These are phyloP conservation scores for Hepsetus odoe DNA, from an alignment of 2,113 vertebrate genomes.

Conservation along the genomic window DNA sequence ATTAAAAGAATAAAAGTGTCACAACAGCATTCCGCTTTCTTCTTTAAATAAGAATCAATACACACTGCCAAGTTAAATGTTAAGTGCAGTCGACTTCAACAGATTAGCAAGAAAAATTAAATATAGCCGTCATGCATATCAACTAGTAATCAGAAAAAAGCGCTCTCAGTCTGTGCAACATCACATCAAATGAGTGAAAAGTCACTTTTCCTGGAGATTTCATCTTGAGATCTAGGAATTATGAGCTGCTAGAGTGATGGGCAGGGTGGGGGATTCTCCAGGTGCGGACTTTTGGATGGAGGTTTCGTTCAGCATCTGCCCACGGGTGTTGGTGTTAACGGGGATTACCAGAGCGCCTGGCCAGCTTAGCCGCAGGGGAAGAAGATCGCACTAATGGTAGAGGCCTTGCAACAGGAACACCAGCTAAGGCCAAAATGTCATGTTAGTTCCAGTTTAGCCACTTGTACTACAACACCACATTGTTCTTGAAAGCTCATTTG, in stretches of 20 bases:
- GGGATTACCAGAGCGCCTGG: background rate
- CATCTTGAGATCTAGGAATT: background rate
- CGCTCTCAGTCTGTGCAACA: background rate
- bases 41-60: conserved; percentile 35
- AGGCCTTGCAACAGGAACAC: too few species aligned
- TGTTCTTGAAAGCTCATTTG: background rate
- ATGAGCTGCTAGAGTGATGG: background rate
- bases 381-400: background rate
- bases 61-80: background rate
- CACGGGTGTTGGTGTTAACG: background rate
- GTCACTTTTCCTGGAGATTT: background rate
- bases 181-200: background rate
- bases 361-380: background rate
- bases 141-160: background rate
- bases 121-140: conserved; percentile 1
- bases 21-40: background rate
- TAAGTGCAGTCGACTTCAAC: conserved; percentile 26
- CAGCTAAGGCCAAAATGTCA: background rate
- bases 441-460: background rate
- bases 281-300: conserved; percentile 1
- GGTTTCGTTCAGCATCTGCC: background rate
- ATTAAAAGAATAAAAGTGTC: background rate
- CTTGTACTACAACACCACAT: background rate
- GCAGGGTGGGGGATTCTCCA: background rate
- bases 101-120: background rate